Conservation (phyloP, 2,113 vertebrate genomes). For the Siniperca knerii region DNA sequence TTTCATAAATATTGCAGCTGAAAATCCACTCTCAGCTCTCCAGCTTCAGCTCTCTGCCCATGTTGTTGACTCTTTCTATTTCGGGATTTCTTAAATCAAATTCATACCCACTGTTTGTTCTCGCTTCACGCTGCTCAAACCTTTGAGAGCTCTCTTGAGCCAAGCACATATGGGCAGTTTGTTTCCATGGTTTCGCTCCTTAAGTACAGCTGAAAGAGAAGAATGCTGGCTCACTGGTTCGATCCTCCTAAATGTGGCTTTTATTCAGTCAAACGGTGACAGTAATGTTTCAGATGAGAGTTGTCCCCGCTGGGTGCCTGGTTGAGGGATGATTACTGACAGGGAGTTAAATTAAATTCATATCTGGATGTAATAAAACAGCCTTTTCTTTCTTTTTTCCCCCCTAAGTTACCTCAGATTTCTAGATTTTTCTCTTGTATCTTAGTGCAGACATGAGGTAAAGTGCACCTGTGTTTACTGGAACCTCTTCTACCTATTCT, state of each 20-base stretch:
- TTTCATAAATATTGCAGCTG: slow-evolving; percentile 16
- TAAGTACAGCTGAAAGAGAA: slow-evolving; percentile 4
- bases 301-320: neutral
- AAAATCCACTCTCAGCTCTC: slow-evolving; percentile 11
- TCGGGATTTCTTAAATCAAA: slow-evolving; percentile 49
- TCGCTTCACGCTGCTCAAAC: slow-evolving; percentile 39
- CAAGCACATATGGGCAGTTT: slow-evolving; percentile 44
- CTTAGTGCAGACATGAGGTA: neutral
- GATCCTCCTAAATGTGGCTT: slow-evolving; percentile 24
- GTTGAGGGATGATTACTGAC: neutral
- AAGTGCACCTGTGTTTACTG: neutral
- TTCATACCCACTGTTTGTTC: slow-evolving; percentile 31
- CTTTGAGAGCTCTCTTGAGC: slow-evolving; percentile 52
- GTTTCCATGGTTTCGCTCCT: slow-evolving; percentile 67
- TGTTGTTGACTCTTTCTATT: slow-evolving; percentile 46
- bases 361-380: neutral
- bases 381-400: neutral
- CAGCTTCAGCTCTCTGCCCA: neutral
- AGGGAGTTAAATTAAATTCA: neutral
- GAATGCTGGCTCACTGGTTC: neutral
- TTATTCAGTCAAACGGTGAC: slow-evolving; percentile 17
- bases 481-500: neutral
- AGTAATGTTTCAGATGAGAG: neutral
- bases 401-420: neutral
- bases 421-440: neutral